Percentiles rank a stretch among this genome's conserved stretches.
Conservation (phyloP, 2,797 vertebrate species). For the Anniella stebbinsi region DNA sequence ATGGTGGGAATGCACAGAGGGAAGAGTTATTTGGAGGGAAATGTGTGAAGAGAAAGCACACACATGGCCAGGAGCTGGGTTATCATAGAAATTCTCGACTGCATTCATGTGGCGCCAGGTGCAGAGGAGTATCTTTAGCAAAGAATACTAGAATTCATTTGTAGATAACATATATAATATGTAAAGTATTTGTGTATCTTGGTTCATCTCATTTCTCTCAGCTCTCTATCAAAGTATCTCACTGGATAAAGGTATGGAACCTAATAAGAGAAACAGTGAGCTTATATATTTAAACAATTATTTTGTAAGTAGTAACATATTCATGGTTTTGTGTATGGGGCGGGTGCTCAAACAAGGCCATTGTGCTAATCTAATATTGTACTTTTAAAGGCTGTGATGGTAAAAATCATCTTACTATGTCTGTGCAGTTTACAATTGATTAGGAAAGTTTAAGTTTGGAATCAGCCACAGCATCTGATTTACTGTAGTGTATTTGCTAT, state of each 20-base stretch:
- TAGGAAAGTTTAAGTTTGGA: slow-evolving; percentile 20
- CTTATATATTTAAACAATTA: neutral
- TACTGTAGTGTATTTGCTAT: slow-evolving; percentile 1
- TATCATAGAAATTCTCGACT: too few relatives aligned
- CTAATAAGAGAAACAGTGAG: neutral
- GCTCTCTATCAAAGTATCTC: neutral
- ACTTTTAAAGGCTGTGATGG: slow-evolving; percentile 15
- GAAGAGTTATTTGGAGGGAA: neutral
- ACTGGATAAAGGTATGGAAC: neutral
- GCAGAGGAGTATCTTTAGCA: too few relatives aligned
- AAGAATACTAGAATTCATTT: too few relatives aligned
- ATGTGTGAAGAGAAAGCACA: neutral
- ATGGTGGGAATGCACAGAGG: too few relatives aligned
- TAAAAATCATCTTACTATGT: slow-evolving; percentile 11
- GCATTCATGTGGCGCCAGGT: too few relatives aligned
- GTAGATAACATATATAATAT: too few relatives aligned
- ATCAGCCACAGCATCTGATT: fast-evolving
- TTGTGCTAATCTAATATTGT: neutral
- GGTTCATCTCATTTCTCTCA: neutral
- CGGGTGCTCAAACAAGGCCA: neutral
- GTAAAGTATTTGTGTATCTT: too few relatives aligned
- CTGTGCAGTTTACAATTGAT: neutral
- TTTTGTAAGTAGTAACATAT: neutral
- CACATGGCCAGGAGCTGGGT: neutral
- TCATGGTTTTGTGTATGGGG: neutral